Evolutionary conservation across 1,140 invertebrate genomes (phyloP).

Genomic region (Hycleus phaleratus): DNA sequence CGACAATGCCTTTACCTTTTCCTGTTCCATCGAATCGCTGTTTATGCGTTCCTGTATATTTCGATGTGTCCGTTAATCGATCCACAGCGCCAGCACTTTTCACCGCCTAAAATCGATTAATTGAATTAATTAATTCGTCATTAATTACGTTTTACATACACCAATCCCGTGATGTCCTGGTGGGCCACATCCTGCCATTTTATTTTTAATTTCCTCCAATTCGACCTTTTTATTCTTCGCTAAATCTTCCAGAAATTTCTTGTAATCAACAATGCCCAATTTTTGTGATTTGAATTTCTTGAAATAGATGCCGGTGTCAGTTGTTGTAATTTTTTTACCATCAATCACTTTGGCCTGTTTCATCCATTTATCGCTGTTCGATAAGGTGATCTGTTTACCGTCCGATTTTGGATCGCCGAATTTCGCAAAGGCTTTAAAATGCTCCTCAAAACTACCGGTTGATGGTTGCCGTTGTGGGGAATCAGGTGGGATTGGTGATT

Average conservation of each 20-base stretch:
- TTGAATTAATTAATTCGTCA: slow-evolving; percentile 1
- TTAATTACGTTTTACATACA: slow-evolving; percentile 25
- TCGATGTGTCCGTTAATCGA: slow-evolving; percentile 79
- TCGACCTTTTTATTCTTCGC: slow-evolving; percentile 51
- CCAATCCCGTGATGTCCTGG: slow-evolving; percentile 43
- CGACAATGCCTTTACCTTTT: slow-evolving; percentile 82
- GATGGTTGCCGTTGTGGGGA: slow-evolving; percentile 14
- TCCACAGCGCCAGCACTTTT: slow-evolving; percentile 67
- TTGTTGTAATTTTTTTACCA: slow-evolving; percentile 60
- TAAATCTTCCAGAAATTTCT: slow-evolving; percentile 52
- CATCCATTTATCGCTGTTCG: slow-evolving; percentile 70
- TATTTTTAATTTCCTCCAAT: slow-evolving; percentile 47
- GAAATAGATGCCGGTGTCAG: slow-evolving; percentile 60
- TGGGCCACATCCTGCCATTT: slow-evolving; percentile 46
- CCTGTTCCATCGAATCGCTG: slow-evolving; percentile 79
- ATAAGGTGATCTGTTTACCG: slow-evolving; percentile 58
- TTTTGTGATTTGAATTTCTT: slow-evolving; percentile 56
- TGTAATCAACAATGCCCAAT: slow-evolving; percentile 47
- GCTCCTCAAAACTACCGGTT: slow-evolving; percentile 25
- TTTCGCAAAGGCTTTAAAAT: slow-evolving; percentile 54
- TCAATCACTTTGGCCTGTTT: slow-evolving; percentile 69
- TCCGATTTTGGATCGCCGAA: slow-evolving; percentile 61
- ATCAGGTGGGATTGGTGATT: slow-evolving; percentile 16
- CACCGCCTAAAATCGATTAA: slow-evolving; percentile 19
- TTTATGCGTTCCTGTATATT: slow-evolving; percentile 87